Percentiles rank a stretch among this genome's conserved stretches.
Evolutionary conservation across 2,113 vertebrate species (phyloP).

Genomic region (Petromus typicus): DNA sequence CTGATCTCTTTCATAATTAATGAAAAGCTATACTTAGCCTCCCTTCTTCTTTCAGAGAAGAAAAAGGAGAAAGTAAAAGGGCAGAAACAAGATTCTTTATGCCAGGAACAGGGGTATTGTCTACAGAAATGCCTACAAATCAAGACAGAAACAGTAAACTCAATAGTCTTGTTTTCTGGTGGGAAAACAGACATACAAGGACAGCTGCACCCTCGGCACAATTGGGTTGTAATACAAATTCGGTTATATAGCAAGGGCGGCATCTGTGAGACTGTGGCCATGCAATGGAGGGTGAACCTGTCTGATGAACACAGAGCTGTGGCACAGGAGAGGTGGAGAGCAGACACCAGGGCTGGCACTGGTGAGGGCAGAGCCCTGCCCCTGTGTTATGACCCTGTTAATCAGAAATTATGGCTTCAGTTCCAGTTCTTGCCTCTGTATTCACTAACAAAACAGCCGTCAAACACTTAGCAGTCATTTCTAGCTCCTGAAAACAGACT

Average conservation of each 20-base stretch:
- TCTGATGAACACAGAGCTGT: neutral
- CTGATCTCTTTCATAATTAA: constrained; percentile 71
- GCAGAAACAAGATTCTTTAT: neutral
- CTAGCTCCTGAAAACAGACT: constrained; percentile 23
- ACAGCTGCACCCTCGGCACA: too few species aligned
- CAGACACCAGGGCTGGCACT: neutral
- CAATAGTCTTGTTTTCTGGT: neutral
- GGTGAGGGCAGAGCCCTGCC: rapidly evolving
- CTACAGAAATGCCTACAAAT: neutral
- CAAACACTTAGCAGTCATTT: neutral
- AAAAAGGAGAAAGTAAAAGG: constrained; percentile 39
- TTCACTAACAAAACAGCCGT: neutral
- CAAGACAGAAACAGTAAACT: neutral
- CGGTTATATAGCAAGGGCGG: rapidly evolving
- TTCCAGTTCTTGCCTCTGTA: neutral
- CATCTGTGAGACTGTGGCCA: neutral
- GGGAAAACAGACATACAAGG: neutral
- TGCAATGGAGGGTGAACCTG: neutral
- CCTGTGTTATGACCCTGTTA: neutral
- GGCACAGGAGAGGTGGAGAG: neutral
- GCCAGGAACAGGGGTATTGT: neutral
- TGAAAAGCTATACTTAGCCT: constrained; percentile 68
- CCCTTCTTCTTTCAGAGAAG: neutral
- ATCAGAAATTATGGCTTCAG: neutral
- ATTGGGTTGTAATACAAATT: neutral